Conservation (phyloP, 2,888 invertebrate species). For the Hipparchia sbordonii region DNA sequence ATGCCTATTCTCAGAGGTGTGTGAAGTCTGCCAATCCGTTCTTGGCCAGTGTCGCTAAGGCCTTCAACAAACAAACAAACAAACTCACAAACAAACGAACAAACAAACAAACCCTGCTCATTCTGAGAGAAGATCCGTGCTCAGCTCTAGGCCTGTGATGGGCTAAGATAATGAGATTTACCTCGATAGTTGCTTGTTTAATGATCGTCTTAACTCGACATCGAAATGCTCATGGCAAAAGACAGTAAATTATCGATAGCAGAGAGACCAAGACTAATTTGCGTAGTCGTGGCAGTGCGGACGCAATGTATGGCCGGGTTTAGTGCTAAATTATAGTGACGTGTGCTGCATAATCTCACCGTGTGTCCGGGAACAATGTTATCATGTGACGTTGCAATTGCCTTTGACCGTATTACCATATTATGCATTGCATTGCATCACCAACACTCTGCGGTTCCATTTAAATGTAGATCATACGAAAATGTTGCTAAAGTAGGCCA, state of each 20-base stretch:
- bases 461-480: conserved; percentile 5
- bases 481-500: background rate
- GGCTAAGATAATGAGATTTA: no score
- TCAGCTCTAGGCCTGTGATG: no score
- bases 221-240: conserved; percentile 18
- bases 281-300: conserved; percentile 29
- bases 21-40: no score
- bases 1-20: no score
- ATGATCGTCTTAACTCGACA: conserved; percentile 8
- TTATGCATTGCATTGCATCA: conserved; percentile 10
- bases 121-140: no score
- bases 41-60: no score
- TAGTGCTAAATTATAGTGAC: conserved; percentile 39
- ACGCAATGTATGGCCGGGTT: conserved; percentile 30
- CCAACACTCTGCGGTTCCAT: conserved; percentile 8
- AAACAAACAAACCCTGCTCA: no score
- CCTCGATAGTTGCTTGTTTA: background rate
- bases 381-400: conserved; percentile 36
- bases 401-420: conserved; percentile 27
- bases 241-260: conserved; percentile 35
- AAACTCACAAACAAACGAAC: no score
- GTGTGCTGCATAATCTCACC: conserved; percentile 38
- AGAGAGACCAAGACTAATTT: conserved; percentile 35
- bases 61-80: no score
- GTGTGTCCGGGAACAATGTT: conserved; percentile 35